Conservation (phyloP, 2,888 invertebrate species). For the Dynastes tityus region DNA sequence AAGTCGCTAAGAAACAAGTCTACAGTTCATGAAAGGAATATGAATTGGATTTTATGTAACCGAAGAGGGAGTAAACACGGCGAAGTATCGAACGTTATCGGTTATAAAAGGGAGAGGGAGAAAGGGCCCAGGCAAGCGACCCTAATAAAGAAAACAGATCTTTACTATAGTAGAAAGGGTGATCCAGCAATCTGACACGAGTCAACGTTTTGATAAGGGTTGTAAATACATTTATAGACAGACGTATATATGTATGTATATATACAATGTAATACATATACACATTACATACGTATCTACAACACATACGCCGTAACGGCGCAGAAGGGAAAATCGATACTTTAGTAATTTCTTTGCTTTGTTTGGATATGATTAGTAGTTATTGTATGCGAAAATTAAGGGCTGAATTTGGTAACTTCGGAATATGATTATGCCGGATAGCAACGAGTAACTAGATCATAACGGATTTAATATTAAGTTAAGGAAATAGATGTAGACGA, state of each 20-base stretch:
- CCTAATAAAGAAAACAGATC: constrained; percentile 47
- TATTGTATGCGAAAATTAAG: constrained; percentile 37
- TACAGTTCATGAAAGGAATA: constrained; percentile 42
- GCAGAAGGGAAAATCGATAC: constrained; percentile 36
- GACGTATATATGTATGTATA: constrained; percentile 1
- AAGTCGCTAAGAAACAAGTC: constrained; percentile 27
- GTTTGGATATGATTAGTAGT: constrained; percentile 38
- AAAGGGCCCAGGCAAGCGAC: background rate
- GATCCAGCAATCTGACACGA: constrained; percentile 44
- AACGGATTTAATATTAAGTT: constrained; percentile 15
- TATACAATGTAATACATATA: background rate
- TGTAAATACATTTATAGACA: constrained; percentile 40
- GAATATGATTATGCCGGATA: constrained; percentile 23
- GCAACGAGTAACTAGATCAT: constrained; percentile 16
- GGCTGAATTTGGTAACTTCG: constrained; percentile 30
- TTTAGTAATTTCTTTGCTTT: constrained; percentile 37
- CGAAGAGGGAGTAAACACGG: background rate
- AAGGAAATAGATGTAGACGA: background rate
- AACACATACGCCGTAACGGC: background rate
- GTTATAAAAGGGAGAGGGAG: constrained; percentile 23
- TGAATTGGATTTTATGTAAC: constrained; percentile 35
- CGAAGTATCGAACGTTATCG: constrained; percentile 32
- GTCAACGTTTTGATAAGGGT: constrained; percentile 42
- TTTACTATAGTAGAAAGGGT: constrained; percentile 30
- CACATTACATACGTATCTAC: background rate